Base-by-base conservation (phyloP, 2,797 vertebrate species). In the Apogon hyalosoma region DNA sequence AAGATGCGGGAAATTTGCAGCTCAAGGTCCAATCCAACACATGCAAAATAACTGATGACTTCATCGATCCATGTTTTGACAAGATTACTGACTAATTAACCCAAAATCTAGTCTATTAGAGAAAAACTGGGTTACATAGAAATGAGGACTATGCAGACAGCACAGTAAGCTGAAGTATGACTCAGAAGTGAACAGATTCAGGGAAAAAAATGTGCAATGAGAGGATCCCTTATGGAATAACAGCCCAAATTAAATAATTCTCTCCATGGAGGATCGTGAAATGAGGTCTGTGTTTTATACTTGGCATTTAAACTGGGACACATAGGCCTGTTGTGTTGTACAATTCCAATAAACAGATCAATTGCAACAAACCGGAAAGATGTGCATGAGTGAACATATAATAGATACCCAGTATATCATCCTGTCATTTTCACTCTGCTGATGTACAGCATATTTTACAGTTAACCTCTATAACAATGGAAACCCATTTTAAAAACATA, bases 281-380 rank as follows among this genome's bases (percentile, higher is more conserved):
- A 88, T 69, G 81, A 89, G 83, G 85, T 69, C 79, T 80, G 56
- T 60, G 63, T 76, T 82, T 79, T 80, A 82, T 69, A 62, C 60
- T 64, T 84, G 73, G 51, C 74, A 54, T 59, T 87, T 69, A 84
- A 93, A 91, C 72, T 90, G 80, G 91, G 90, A 80, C 91, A 88
- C 77, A 66, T 48, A 38, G 50, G 63, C 53, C 15, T 40, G 13
- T 47, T 73, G 42, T 42, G 15, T 36, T 52, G 46, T 53, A 39
- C 48, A 72, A 56, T 69, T 66, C 33, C 48, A 71, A 66, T 55
- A 69, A 67, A 68, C 62, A 10, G 79, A 89, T 92, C 85, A 80
- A 91, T 24, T 90, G 69, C 55, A 75, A 51, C 84, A 75, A 64
- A 79, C 56, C 69, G 81, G 83, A 84, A 86, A 63, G 15, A 67